Evolutionary conservation across 1,140 invertebrate genomes (phyloP).

Genomic region (Macrocentrus cingulum): DNA sequence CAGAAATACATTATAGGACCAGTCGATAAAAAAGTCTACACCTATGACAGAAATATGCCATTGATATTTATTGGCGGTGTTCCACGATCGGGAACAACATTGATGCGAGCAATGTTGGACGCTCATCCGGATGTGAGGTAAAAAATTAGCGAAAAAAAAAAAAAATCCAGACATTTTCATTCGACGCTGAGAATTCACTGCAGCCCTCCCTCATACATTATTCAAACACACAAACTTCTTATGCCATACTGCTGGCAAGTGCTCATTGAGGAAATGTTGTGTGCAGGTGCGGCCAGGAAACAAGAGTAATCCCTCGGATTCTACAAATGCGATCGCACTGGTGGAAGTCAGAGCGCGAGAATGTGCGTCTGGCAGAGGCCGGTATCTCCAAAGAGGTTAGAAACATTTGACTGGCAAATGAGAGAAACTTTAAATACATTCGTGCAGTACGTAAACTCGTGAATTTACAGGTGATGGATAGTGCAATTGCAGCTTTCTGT

Average conservation of each 20-base stretch:
- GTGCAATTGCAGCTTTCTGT: slow-evolving; percentile 94
- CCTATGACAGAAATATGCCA: slow-evolving; percentile 84
- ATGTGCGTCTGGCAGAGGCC: slow-evolving; percentile 85
- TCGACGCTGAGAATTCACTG: neutral
- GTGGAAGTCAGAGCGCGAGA: slow-evolving; percentile 90
- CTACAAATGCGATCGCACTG: slow-evolving; percentile 90
- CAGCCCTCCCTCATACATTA: neutral
- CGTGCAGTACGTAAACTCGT: too few relatives aligned
- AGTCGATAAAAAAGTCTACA: slow-evolving; percentile 66
- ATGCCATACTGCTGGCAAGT: neutral
- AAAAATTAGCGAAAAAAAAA: slow-evolving; percentile 20
- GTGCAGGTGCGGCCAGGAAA: slow-evolving; percentile 97
- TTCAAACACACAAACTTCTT: neutral
- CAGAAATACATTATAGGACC: slow-evolving; percentile 66
- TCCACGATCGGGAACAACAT: slow-evolving; percentile 93
- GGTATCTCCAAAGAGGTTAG: slow-evolving; percentile 85
- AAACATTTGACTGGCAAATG: slow-evolving; percentile 11
- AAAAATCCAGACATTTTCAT: neutral
- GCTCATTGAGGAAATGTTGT: too few relatives aligned
- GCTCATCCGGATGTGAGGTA: slow-evolving; percentile 94
- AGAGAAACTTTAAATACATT: too few relatives aligned
- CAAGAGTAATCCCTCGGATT: slow-evolving; percentile 92
- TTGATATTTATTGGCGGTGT: slow-evolving; percentile 97
- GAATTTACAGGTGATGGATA: slow-evolving; percentile 75
- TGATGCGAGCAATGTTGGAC: slow-evolving; percentile 97